A percentile compares a stretch with the other conserved stretches of the same genome.
phyloP scores from a whole-genome alignment of 2,797 vertebrate genomes.

The Pseudochirops corinnae region DNA sequence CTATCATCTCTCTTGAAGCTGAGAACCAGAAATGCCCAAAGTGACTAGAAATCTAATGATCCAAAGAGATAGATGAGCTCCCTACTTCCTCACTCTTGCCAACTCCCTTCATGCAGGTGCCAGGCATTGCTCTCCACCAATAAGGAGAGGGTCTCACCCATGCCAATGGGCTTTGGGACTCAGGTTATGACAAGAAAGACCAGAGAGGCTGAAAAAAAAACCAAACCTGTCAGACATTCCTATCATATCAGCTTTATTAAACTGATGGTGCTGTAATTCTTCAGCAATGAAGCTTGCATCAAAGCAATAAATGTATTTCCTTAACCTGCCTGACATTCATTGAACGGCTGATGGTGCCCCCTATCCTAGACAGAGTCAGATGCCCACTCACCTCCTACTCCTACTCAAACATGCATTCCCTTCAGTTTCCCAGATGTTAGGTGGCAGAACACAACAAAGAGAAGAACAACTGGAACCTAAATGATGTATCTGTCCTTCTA shows the following conservation, averaged over 20 bases:
- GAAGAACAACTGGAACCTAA: background rate
- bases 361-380: background rate
- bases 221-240: constrained; percentile 61
- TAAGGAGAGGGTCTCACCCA: background rate
- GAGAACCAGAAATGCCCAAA: background rate
- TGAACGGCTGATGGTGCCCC: constrained; percentile 12
- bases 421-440: constrained; percentile 7
- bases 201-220: background rate
- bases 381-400: background rate
- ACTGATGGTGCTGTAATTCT: constrained; percentile 48
- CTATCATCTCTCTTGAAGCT: background rate
- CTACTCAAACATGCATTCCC: constrained; percentile 31
- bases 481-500: constrained; percentile 13
- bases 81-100: background rate
- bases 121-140: background rate
- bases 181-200: background rate
- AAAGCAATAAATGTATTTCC: constrained; percentile 66
- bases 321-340: constrained; percentile 50
- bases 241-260: constrained; percentile 67
- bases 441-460: background rate
- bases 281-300: constrained; percentile 55
- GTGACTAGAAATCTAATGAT: background rate
- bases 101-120: background rate
- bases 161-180: background rate
- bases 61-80: background rate